A percentile compares a stretch with the other conserved stretches of the same genome.
Conservation (phyloP, 1,140 invertebrate species). For the Copidosoma floridanum region DNA sequence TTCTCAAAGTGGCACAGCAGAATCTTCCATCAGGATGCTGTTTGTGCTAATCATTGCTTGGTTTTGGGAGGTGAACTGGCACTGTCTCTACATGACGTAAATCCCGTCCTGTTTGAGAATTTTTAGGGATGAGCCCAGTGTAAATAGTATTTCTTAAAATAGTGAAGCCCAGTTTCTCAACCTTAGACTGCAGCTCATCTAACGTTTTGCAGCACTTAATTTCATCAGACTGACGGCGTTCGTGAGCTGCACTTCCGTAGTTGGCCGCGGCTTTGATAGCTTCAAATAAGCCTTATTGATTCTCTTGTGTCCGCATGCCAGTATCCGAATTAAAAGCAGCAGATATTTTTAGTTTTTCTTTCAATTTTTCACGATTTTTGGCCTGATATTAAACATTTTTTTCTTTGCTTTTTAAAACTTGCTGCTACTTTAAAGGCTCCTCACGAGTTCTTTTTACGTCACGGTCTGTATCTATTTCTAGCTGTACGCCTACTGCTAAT, state of each 20-base stretch:
- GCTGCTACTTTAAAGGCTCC: not conserved
- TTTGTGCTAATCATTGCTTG: slow-evolving; percentile 32
- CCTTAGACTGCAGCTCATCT: slow-evolving; percentile 1
- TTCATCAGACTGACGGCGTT: slow-evolving; percentile 15
- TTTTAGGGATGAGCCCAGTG: slow-evolving; percentile 14
- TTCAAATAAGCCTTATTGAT: not conserved
- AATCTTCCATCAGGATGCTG: slow-evolving; percentile 30
- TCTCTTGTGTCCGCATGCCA: not conserved
- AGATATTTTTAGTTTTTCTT: not conserved
- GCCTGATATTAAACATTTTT: not conserved
- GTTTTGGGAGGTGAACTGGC: slow-evolving; percentile 31
- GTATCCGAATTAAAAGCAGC: not conserved
- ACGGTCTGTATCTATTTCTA: not conserved
- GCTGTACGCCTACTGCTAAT: not conserved
- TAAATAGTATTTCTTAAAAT: slow-evolving; percentile 4
- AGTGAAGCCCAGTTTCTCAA: not conserved
- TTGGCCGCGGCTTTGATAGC: slow-evolving; percentile 6
- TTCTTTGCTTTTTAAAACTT: not conserved
- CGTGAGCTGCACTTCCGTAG: slow-evolving; percentile 17
- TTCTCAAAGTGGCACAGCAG: slow-evolving; percentile 17
- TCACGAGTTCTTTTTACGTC: not conserved
- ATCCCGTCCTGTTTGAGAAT: slow-evolving; percentile 26
- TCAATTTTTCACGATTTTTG: not conserved
- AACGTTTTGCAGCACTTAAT: slow-evolving; percentile 4
- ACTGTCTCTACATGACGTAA: slow-evolving; percentile 32